A percentile compares a stretch with the other conserved stretches of the same genome.
Conservation (phyloP, 2,113 vertebrate species). For the Miniopterus natalensis region DNA sequence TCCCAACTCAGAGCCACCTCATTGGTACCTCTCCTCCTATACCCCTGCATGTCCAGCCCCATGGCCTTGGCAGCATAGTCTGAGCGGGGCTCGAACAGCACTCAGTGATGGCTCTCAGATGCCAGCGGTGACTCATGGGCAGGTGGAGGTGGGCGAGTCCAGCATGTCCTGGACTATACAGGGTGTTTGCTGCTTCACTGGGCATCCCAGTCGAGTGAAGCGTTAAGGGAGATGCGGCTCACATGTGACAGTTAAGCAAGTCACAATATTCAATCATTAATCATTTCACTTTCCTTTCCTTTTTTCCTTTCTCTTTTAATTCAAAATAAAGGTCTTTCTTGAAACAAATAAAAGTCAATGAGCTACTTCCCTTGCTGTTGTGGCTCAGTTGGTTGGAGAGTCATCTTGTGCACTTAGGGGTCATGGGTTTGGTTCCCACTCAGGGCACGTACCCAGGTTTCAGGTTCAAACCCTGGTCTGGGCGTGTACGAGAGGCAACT, state of each 20-base stretch:
- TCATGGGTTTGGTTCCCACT: not conserved
- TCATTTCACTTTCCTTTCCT: not conserved
- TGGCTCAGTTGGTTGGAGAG: not conserved
- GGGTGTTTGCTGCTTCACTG: not conserved
- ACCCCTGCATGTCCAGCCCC: not conserved
- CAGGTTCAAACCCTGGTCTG: not conserved
- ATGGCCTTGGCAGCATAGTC: not conserved
- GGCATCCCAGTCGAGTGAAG: not conserved
- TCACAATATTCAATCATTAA: not conserved
- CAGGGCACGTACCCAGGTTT: not conserved
- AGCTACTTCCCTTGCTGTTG: not conserved
- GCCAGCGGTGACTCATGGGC: not conserved
- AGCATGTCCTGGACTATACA: not conserved
- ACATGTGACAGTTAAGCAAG: not conserved
- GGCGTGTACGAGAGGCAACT: not conserved
- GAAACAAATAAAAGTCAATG: not conserved
- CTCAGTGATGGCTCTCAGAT: not conserved
- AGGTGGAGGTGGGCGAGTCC: not conserved
- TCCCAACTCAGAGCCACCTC: not conserved
- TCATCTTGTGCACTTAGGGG: too few species aligned
- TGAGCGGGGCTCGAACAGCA: not conserved
- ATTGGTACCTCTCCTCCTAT: accelerated
- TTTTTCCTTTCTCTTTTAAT: not conserved
- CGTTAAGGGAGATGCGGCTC: not conserved
- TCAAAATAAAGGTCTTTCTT: not conserved